A percentile compares a stretch with the other conserved stretches of the same genome.
phyloP scores from a whole-genome alignment of 2,888 invertebrate genomes.

The Chymomyza procnemis region DNA sequence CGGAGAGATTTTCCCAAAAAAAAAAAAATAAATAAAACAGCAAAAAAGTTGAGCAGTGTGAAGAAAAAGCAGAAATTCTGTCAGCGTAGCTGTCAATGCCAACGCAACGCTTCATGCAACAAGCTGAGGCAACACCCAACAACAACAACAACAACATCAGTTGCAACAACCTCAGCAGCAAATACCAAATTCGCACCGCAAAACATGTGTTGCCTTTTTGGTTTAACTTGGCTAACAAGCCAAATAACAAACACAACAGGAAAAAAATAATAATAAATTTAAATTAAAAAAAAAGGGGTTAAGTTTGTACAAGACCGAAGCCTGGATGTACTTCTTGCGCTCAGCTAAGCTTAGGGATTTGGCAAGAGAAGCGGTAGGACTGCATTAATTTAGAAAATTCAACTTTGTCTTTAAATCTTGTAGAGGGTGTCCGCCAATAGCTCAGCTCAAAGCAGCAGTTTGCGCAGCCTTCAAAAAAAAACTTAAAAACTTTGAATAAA shows the following conservation, averaged over 20 bases:
- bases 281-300: not conserved
- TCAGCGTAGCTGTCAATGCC: constrained; percentile 57
- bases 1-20: not conserved
- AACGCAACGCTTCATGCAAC: not conserved
- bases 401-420: no score
- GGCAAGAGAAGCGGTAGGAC: no score
- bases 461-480: no score
- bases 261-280: not conserved
- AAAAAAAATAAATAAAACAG: not conserved
- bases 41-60: constrained; percentile 16
- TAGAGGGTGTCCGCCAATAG: no score
- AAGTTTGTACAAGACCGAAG: not conserved
- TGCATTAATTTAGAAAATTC: no score
- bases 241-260: not conserved
- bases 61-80: constrained; percentile 18
- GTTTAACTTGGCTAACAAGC: constrained; percentile 15
- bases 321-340: not conserved
- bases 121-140: constrained; percentile 40
- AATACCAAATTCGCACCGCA: constrained; percentile 24
- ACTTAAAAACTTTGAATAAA: no score
- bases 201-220: constrained; percentile 47
- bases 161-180: constrained; percentile 1
- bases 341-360: no score
- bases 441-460: no score
- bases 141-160: constrained; percentile 30